Percentiles rank a stretch among this genome's conserved stretches.
phyloP scores from a whole-genome alignment of 1,140 invertebrate genomes.

The Drosophila malerkotliana region DNA sequence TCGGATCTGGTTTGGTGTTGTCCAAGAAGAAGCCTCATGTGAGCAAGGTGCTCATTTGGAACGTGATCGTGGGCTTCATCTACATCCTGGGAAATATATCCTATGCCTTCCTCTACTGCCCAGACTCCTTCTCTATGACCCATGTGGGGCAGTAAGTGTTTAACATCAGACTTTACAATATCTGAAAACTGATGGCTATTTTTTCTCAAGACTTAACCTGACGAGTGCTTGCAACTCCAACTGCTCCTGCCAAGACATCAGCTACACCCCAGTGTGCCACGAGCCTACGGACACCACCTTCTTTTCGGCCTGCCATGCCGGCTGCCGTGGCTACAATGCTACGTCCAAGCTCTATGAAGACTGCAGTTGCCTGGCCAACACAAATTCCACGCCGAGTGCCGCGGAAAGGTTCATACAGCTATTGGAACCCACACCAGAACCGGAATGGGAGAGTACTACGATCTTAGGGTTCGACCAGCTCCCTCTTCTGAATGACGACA shows the following conservation, averaged over 20 bases:
- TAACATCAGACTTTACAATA: background rate
- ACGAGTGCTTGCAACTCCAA: constrained; percentile 85
- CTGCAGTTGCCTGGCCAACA: constrained; percentile 46
- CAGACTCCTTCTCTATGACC: constrained; percentile 53
- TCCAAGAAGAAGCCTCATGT: constrained; percentile 87
- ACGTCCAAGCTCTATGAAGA: constrained; percentile 59
- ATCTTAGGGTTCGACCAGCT: background rate
- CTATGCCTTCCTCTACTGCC: constrained; percentile 87
- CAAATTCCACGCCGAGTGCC: background rate
- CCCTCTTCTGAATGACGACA: constrained; percentile 52
- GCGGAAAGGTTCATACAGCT: constrained; percentile 29
- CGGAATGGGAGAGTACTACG: constrained; percentile 16
- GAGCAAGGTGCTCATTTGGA: constrained; percentile 87
- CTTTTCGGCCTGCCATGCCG: constrained; percentile 88
- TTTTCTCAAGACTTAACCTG: constrained; percentile 84
- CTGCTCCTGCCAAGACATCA: constrained; percentile 85
- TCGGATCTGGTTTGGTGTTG: constrained; percentile 87
- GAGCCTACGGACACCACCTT: constrained; percentile 85
- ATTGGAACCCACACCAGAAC: constrained; percentile 10
- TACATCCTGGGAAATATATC: constrained; percentile 85
- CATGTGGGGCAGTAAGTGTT: constrained; percentile 64
- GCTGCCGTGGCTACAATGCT: constrained; percentile 84
- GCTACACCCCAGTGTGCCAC: constrained; percentile 87
- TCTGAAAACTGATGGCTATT: too few relatives aligned
- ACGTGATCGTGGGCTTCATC: constrained; percentile 86